A percentile compares a stretch with the other conserved stretches of the same genome.
These are phyloP conservation scores for Argentina silus DNA, from an alignment of 2,797 vertebrate species.

Conservation along the genomic window DNA sequence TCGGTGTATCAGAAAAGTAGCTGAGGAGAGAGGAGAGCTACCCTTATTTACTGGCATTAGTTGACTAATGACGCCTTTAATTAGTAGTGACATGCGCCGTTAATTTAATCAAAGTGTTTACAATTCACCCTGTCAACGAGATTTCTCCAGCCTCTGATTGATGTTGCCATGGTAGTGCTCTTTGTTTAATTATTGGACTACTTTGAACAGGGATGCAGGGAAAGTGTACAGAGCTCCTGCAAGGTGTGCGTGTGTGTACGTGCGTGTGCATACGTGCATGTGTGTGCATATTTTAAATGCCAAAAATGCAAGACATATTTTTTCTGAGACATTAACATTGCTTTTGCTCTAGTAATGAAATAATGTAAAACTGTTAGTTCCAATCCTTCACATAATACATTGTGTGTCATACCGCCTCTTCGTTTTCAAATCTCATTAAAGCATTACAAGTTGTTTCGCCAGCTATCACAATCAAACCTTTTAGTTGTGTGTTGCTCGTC, in stretches of 20 bases:
- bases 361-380: conserved; percentile 1
- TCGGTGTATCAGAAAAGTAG: not conserved
- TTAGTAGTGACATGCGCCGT: conserved; percentile 73
- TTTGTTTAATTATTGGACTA: conserved; percentile 19
- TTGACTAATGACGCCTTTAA: conserved; percentile 80
- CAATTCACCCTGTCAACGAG: conserved; percentile 72
- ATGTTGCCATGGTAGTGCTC: conserved; percentile 61
- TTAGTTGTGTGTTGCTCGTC: conserved; percentile 2
- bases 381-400: conserved; percentile 41
- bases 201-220: not conserved
- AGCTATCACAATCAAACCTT: conserved; percentile 7
- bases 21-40: conserved; percentile 44
- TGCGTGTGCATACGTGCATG: not conserved
- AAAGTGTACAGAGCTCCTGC: not conserved
- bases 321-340: not conserved
- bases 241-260: not conserved
- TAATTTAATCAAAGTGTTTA: conserved; percentile 83
- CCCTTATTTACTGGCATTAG: conserved; percentile 46
- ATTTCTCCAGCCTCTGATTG: conserved; percentile 60
- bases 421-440: conserved; percentile 62
- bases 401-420: conserved; percentile 22
- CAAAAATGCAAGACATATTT: not conserved
- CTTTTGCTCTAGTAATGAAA: not conserved
- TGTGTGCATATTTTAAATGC: not conserved
- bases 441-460: conserved; percentile 35